These are phyloP conservation scores for Cirrhinus mrigala DNA, from an alignment of 2,797 vertebrate genomes.

Conservation along the genomic window DNA sequence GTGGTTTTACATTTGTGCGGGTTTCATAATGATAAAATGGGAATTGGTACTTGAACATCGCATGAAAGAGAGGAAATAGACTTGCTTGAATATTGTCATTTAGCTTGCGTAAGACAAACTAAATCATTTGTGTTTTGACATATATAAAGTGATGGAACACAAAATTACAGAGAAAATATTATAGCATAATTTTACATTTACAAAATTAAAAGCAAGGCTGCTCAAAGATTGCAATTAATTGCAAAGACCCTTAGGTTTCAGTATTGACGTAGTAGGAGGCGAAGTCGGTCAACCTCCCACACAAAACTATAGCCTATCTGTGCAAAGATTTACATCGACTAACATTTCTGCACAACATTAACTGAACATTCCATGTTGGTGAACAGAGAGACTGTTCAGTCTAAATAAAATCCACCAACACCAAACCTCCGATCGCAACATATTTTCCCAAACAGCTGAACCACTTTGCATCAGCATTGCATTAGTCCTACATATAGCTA, in stretches of 20 bases:
- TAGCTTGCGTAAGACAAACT: background rate
- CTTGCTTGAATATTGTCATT: background rate
- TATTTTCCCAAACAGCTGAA: slow-evolving; percentile 45
- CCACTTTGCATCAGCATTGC: slow-evolving; percentile 29
- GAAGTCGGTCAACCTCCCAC: background rate
- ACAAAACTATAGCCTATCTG: slow-evolving; percentile 51
- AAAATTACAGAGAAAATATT: background rate
- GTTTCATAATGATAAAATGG: background rate
- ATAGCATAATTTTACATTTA: background rate
- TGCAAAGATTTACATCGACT: slow-evolving; percentile 7
- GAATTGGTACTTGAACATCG: background rate
- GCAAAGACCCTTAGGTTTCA: background rate
- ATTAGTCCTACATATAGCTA: slow-evolving; percentile 3
- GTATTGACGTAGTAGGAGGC: slow-evolving; percentile 6
- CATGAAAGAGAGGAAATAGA: background rate
- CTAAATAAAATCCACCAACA: slow-evolving; percentile 49
- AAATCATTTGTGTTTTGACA: background rate
- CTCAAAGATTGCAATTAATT: background rate
- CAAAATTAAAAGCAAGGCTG: background rate
- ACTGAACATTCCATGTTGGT: background rate
- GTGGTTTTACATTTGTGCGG: slow-evolving; percentile 5
- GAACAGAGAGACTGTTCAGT: slow-evolving; percentile 39
- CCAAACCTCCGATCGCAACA: slow-evolving; percentile 30
- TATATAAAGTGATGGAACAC: background rate
- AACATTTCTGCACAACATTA: slow-evolving; percentile 51